phyloP scores from a whole-genome alignment of 2,888 invertebrate species.

The Diplolepis rosae region DNA sequence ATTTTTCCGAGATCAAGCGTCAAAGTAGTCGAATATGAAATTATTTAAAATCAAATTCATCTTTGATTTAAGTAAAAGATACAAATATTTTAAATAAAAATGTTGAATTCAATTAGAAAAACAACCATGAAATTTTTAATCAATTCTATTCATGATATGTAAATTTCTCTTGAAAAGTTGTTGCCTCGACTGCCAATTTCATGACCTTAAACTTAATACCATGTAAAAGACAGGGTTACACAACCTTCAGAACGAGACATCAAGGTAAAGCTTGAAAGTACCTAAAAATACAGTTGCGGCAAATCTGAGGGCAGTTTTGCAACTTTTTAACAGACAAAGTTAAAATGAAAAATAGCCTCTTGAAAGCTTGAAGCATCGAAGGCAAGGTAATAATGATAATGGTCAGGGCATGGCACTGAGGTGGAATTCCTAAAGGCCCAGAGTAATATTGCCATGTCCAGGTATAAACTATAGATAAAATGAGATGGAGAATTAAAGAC shows the following conservation, averaged over 20 bases:
- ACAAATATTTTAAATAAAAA: too few relatives aligned
- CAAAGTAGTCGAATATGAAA: too few relatives aligned
- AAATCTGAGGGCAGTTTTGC: not conserved
- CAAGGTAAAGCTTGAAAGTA: constrained; percentile 39
- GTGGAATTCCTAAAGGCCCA: not conserved
- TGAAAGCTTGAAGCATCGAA: not conserved
- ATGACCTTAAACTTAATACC: constrained; percentile 31
- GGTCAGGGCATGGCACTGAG: not conserved
- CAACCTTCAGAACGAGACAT: constrained; percentile 44
- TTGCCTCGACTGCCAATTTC: not conserved
- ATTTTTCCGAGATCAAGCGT: too few relatives aligned
- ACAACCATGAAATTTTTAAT: too few relatives aligned
- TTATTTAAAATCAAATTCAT: too few relatives aligned
- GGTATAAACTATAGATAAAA: not conserved
- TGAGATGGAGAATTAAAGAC: not conserved
- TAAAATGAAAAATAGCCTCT: not conserved
- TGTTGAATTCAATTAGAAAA: too few relatives aligned
- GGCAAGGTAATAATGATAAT: not conserved
- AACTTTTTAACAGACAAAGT: not conserved
- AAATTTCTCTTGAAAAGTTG: not conserved
- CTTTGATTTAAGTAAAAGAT: too few relatives aligned
- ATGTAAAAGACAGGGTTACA: constrained; percentile 43
- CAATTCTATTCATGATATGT: not conserved
- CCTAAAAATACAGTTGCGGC: not conserved
- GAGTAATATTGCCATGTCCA: not conserved